phyloP scores from a whole-genome alignment of 2,888 invertebrate species.

The Glaucopsyche alexis region DNA sequence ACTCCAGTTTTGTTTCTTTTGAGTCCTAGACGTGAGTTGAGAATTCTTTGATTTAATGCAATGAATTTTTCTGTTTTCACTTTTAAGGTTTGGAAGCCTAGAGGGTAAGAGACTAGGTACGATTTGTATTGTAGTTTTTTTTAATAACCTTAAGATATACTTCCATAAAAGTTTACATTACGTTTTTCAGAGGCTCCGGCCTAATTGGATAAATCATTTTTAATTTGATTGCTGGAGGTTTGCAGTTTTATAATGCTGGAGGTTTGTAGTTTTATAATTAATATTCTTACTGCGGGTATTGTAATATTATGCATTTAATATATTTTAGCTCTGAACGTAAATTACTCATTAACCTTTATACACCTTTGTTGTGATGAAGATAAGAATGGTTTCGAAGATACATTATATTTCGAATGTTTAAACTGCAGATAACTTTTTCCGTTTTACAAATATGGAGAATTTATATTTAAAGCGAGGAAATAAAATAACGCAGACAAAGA shows the following conservation, averaged over 20 bases:
- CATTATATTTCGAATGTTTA: background rate
- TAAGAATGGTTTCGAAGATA: background rate
- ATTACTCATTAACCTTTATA: conserved; percentile 10
- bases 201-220: conserved; percentile 12
- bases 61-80: background rate
- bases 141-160: no score
- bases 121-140: no score
- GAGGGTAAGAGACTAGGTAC: no score
- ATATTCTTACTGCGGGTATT: background rate
- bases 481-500: background rate
- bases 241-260: background rate
- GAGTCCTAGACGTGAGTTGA: background rate
- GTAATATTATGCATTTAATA: background rate
- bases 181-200: background rate
- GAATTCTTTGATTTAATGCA: background rate
- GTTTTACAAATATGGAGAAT: background rate
- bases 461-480: background rate
- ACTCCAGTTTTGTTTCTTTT: conserved; percentile 9
- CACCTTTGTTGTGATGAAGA: background rate
- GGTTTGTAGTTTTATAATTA: no score
- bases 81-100: no score
- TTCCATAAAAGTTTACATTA: background rate
- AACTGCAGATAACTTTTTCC: background rate
- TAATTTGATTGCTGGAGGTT: background rate
- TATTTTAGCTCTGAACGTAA: background rate